A percentile compares a stretch with the other conserved stretches of the same genome.
Evolutionary conservation across 2,113 vertebrate genomes (phyloP).

Genomic region (Salvelinus fontinalis): DNA sequence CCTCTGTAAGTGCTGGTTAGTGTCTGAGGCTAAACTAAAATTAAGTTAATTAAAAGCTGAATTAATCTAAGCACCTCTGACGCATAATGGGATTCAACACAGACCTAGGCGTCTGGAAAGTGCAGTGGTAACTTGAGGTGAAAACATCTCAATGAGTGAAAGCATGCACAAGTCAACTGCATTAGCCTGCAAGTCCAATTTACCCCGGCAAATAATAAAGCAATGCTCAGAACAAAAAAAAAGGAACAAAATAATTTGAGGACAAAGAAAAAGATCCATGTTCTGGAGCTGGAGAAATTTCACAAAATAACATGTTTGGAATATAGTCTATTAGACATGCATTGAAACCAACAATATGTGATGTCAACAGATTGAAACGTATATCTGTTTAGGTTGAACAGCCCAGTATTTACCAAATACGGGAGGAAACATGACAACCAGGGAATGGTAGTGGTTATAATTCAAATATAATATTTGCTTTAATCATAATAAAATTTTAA

Average conservation of each 20-base stretch:
- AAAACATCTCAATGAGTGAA: not conserved
- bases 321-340: not conserved
- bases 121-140: not conserved
- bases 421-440: slow-evolving; percentile 21
- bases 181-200: not conserved
- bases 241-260: not conserved
- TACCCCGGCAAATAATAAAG: not conserved
- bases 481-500: too few relatives aligned
- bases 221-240: not conserved
- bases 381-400: slow-evolving; percentile 6
- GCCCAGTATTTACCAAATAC: not conserved
- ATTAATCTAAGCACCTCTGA: too few relatives aligned
- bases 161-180: not conserved
- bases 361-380: not conserved
- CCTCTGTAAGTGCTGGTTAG: not conserved
- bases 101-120: slow-evolving; percentile 5
- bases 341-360: not conserved
- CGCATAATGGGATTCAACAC: too few relatives aligned
- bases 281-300: not conserved
- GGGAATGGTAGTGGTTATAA: not conserved
- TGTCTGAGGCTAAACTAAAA: slow-evolving; percentile 9
- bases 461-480: too few relatives aligned
- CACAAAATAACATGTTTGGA: not conserved
- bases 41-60: too few relatives aligned
- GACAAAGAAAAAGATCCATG: not conserved